Percentiles rank a stretch among this genome's conserved stretches.
phyloP scores from a whole-genome alignment of 2,888 invertebrate genomes.

The Tetragnatha montana region DNA sequence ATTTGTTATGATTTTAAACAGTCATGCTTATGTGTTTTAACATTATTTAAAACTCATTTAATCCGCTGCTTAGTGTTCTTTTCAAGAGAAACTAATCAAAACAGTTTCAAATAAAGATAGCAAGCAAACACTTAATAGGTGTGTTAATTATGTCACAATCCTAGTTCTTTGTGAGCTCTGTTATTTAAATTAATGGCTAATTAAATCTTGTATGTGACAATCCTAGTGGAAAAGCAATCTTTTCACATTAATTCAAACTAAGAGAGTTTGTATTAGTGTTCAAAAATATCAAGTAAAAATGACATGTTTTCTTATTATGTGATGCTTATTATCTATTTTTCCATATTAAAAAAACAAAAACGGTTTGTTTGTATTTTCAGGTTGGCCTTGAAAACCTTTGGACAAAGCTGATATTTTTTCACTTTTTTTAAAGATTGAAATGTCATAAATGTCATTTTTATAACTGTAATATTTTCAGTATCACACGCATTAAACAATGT shows the following conservation, averaged over 20 bases:
- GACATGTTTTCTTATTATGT: background rate
- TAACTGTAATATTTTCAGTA: conserved; percentile 51
- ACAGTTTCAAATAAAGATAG: too few species aligned
- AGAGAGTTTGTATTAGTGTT: background rate
- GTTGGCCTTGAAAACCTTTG: conserved; percentile 43
- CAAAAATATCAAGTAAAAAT: background rate
- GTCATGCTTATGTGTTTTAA: too few species aligned
- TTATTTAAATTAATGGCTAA: too few species aligned
- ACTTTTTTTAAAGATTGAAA: conserved; percentile 37
- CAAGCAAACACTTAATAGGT: too few species aligned
- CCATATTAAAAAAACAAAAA: background rate
- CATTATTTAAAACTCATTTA: background rate
- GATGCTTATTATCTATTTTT: background rate
- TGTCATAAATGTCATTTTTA: conserved; percentile 25
- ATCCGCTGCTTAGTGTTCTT: background rate
- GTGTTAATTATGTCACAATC: too few species aligned
- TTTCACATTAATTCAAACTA: background rate
- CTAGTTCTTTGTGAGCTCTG: too few species aligned
- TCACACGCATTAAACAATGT: conserved; percentile 47
- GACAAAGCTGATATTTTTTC: conserved; percentile 56
- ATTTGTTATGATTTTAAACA: too few species aligned
- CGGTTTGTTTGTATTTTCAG: conserved; percentile 22
- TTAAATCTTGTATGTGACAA: too few species aligned
- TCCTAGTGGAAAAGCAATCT: too few species aligned
- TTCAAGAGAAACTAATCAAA: background rate